Evolutionary conservation across 2,888 invertebrate genomes (phyloP).

Genomic region (Rambutsinella grinnellia): DNA sequence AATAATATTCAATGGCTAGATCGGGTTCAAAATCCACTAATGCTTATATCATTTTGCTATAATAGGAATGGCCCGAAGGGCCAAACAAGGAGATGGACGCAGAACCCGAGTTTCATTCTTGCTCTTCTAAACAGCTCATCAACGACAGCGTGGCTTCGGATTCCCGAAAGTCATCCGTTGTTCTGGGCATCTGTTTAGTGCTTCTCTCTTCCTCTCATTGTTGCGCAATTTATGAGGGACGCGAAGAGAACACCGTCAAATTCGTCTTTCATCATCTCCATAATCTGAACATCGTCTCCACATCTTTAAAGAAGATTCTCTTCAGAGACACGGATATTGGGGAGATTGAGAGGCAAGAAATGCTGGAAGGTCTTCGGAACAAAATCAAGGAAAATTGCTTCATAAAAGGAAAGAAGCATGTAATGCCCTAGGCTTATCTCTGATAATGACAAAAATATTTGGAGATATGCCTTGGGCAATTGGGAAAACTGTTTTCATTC

Average conservation of each 20-base stretch:
- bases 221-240: constrained; percentile 27
- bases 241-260: neutral
- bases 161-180: neutral
- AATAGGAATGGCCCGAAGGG: constrained; percentile 79
- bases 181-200: constrained; percentile 31
- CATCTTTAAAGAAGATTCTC: constrained; percentile 16
- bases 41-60: neutral
- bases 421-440: constrained; percentile 2
- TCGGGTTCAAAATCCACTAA: neutral
- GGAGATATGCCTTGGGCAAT: constrained; percentile 28
- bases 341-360: constrained; percentile 41
- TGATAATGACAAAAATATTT: constrained; percentile 20
- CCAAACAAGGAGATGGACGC: constrained; percentile 66
- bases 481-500: constrained; percentile 20
- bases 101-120: constrained; percentile 66
- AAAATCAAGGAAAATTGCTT: constrained; percentile 30
- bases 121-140: constrained; percentile 62
- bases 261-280: constrained; percentile 42
- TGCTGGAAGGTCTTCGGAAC: constrained; percentile 35
- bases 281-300: constrained; percentile 39
- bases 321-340: constrained; percentile 43
- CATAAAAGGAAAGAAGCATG: constrained; percentile 36
- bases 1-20: too few species aligned
- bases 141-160: neutral
- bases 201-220: constrained; percentile 42